Percentiles rank a stretch among this genome's conserved stretches.
Conservation (phyloP, 2,888 invertebrate genomes). For the Hypomecis punctinalis region DNA sequence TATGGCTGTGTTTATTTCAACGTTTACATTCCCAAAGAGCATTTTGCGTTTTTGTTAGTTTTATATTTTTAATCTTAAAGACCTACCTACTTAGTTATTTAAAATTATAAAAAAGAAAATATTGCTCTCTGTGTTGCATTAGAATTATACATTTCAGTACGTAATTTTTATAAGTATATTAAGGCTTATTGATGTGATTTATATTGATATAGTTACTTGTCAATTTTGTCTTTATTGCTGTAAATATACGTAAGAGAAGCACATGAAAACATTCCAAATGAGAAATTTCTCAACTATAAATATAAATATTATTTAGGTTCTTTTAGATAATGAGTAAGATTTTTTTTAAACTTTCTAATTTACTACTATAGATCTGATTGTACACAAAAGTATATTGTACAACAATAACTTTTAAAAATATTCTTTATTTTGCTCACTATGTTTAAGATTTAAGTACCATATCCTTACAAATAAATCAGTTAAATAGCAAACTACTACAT, state of each 20-base stretch:
- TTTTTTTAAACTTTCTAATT: neutral
- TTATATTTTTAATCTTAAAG: neutral
- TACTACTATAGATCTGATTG: no score
- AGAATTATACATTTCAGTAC: neutral
- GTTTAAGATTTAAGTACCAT: no score
- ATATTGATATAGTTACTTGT: neutral
- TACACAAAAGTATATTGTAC: no score
- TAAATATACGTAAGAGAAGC: constrained; percentile 4
- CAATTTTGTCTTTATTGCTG: neutral
- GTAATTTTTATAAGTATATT: neutral
- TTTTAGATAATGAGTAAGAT: neutral
- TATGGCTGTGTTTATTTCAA: constrained; percentile 48
- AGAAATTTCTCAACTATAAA: neutral
- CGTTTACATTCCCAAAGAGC: constrained; percentile 45
- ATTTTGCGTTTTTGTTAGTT: neutral
- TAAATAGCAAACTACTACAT: neutral
- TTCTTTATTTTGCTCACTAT: no score
- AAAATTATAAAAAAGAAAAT: neutral
- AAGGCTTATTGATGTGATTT: constrained; percentile 3
- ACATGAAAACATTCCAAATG: constrained; percentile 16
- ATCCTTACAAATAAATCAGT: neutral
- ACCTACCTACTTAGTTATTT: neutral
- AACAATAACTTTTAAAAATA: no score
- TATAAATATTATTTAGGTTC: neutral
- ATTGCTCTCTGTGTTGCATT: constrained; percentile 1